Evolutionary conservation across 2,888 invertebrate genomes (phyloP).

Genomic region (Thelaira solivaga): DNA sequence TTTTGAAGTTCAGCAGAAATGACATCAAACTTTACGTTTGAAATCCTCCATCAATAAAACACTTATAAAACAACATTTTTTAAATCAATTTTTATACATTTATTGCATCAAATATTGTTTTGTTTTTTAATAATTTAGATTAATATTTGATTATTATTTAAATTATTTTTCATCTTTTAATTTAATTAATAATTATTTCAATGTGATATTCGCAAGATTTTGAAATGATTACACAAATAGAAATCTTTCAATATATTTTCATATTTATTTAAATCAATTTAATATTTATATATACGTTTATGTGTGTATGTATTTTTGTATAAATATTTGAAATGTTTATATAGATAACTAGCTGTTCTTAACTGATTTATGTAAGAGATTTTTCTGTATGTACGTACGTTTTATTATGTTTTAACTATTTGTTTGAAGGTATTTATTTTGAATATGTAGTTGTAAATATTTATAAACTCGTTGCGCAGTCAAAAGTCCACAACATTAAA

Average conservation of each 20-base stretch:
- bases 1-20: too few species aligned
- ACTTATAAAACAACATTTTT: conserved; percentile 51
- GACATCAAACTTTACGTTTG: too few species aligned
- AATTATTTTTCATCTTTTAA: conserved; percentile 37
- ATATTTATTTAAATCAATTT: conserved; percentile 27
- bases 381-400: not conserved
- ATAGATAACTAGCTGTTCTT: not conserved
- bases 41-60: conserved; percentile 43
- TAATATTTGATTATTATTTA: conserved; percentile 55
- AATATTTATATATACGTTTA: conserved; percentile 23
- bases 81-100: conserved; percentile 75
- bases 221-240: conserved; percentile 44
- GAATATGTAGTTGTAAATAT: too few species aligned
- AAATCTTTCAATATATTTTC: not conserved
- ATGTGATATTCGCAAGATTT: conserved; percentile 32
- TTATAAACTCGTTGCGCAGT: conserved; percentile 52
- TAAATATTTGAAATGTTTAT: conserved; percentile 25
- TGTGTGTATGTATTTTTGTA: not conserved
- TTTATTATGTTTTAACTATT: not conserved
- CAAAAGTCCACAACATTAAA: conserved; percentile 55
- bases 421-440: conserved; percentile 23
- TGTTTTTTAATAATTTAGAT: conserved; percentile 51
- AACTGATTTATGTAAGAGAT: not conserved
- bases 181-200: conserved; percentile 22
- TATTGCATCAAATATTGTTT: conserved; percentile 72